Evolutionary conservation across 2,888 invertebrate genomes (phyloP).

Genomic region (Xiphydria camelus): DNA sequence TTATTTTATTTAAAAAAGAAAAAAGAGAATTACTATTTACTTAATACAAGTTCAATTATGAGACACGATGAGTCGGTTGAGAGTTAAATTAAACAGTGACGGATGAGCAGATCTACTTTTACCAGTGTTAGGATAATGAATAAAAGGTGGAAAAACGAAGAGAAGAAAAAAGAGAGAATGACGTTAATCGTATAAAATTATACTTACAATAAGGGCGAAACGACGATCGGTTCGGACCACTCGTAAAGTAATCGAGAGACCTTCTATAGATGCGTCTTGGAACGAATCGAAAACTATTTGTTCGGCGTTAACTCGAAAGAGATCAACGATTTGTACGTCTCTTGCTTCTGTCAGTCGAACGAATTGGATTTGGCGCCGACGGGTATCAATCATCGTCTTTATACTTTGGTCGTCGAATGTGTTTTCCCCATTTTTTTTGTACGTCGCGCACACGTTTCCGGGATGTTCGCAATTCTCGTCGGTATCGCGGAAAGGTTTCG

Average conservation of each 20-base stretch:
- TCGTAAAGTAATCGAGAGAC: constrained; percentile 46
- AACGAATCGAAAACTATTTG: too few relatives aligned
- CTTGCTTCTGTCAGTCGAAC: too few relatives aligned
- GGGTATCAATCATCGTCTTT: too few relatives aligned
- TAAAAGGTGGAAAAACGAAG: constrained; percentile 23
- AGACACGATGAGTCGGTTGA: constrained; percentile 37
- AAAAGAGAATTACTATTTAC: constrained; percentile 33
- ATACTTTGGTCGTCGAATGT: too few relatives aligned
- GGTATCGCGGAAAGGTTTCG: too few relatives aligned
- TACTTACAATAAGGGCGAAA: constrained; percentile 24
- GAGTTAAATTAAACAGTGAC: constrained; percentile 39
- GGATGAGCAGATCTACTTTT: constrained; percentile 47
- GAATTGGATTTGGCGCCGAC: too few relatives aligned
- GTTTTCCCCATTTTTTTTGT: too few relatives aligned
- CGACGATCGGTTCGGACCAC: constrained; percentile 31
- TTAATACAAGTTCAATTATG: constrained; percentile 36
- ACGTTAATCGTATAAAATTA: constrained; percentile 30
- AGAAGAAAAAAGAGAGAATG: constrained; percentile 3
- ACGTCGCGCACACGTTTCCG: too few relatives aligned
- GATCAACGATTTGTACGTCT: too few relatives aligned
- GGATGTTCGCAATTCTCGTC: too few relatives aligned
- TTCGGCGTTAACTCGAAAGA: too few relatives aligned
- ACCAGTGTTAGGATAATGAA: constrained; percentile 23
- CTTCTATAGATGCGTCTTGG: constrained; percentile 7
- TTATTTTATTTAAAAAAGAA: constrained; percentile 46